phyloP scores from a whole-genome alignment of 2,797 vertebrate genomes.

The Spinibarbus caldwelli region DNA sequence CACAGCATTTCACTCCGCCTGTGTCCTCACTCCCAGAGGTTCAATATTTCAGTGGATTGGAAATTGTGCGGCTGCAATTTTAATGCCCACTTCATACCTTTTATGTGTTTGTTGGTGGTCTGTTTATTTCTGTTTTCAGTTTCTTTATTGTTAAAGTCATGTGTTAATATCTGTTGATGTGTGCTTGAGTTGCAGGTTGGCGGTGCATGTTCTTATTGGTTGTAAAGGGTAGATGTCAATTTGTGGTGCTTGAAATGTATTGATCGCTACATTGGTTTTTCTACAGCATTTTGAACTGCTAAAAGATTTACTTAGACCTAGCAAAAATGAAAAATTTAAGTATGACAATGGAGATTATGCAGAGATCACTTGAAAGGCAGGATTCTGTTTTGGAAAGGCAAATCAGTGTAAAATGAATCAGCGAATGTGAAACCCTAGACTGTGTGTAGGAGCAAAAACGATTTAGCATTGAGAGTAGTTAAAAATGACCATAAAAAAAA shows the following conservation, averaged over 20 bases:
- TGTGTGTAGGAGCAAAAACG: neutral
- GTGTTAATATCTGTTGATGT: constrained; percentile 46
- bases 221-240: constrained; percentile 14
- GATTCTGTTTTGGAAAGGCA: constrained; percentile 13
- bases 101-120: neutral
- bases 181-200: constrained; percentile 37
- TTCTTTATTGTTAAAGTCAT: constrained; percentile 49
- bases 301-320: neutral
- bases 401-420: constrained; percentile 4
- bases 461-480: neutral
- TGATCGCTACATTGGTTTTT: constrained; percentile 6
- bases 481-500: constrained; percentile 1
- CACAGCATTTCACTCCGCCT: constrained; percentile 77
- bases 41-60: constrained; percentile 21
- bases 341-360: neutral
- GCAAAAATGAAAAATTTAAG: neutral
- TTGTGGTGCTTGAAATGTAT: constrained; percentile 62
- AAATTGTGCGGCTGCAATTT: constrained; percentile 23
- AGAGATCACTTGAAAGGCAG: neutral
- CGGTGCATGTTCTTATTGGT: constrained; percentile 32
- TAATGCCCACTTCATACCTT: constrained; percentile 19
- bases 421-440: neutral
- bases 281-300: neutral
- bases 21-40: constrained; percentile 16
- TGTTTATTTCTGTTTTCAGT: constrained; percentile 52